These are phyloP conservation scores for Pogona vitticeps DNA, from an alignment of 2,113 vertebrate species.

Conservation along the genomic window DNA sequence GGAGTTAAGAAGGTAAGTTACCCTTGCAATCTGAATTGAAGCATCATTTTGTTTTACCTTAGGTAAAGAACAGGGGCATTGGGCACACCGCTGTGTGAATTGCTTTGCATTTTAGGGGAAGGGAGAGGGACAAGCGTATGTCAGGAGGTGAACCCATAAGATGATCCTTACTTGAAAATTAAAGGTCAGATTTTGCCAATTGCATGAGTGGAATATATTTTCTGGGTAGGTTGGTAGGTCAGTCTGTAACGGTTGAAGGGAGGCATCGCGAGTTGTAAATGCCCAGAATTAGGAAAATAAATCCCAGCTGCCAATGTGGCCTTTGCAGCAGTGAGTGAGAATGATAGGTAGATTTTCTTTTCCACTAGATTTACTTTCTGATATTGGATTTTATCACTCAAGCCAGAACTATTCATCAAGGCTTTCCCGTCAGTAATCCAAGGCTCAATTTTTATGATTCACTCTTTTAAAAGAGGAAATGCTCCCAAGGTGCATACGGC, in stretches of 20 bases:
- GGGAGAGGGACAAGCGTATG: neutral
- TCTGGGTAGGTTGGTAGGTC: neutral
- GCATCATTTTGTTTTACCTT: constrained; percentile 10
- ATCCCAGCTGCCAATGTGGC: constrained; percentile 52
- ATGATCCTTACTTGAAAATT: constrained; percentile 17
- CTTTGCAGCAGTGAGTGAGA: constrained; percentile 65
- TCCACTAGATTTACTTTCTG: constrained; percentile 84
- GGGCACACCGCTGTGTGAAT: neutral
- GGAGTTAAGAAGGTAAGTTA: neutral
- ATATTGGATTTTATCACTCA: constrained; percentile 85
- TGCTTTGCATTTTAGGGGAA: neutral
- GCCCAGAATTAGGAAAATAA: constrained; percentile 70
- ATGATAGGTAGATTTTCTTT: constrained; percentile 80
- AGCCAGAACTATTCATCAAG: constrained; percentile 76
- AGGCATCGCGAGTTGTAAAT: constrained; percentile 38
- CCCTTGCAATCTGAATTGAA: neutral
- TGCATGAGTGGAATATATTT: neutral
- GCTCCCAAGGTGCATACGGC: constrained; percentile 23
- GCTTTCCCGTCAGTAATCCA: constrained; percentile 76
- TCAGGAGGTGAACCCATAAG: neutral
- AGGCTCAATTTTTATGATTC: constrained; percentile 72
- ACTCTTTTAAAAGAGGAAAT: constrained; percentile 48
- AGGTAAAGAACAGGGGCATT: neutral
- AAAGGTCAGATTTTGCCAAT: constrained; percentile 19
- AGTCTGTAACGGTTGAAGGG: neutral